These are phyloP conservation scores for Apocrypta bakeri DNA, from an alignment of 1,140 invertebrate genomes.

Conservation along the genomic window DNA sequence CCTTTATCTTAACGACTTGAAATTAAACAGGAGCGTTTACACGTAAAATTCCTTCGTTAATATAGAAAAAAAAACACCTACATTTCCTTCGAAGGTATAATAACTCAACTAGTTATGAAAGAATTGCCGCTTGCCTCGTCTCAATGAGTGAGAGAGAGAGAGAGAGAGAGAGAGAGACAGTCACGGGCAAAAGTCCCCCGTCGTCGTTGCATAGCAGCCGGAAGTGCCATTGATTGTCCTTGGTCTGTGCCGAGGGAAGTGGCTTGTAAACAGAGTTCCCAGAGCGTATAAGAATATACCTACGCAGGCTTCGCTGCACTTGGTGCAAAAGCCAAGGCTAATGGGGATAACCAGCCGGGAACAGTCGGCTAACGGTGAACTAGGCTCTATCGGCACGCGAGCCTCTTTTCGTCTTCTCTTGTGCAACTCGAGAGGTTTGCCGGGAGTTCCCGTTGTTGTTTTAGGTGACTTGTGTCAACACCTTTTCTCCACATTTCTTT, in stretches of 20 bases:
- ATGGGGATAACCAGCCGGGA: slow-evolving; percentile 21
- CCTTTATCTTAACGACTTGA: background rate
- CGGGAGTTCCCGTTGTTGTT: background rate
- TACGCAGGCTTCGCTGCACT: background rate
- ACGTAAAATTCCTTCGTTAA: background rate
- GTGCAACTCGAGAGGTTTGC: background rate
- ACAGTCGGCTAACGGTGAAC: slow-evolving; percentile 29
- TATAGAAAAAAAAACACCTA: no score
- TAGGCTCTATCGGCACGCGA: background rate
- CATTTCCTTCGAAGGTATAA: no score
- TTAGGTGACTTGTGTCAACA: background rate
- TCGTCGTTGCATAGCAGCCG: slow-evolving; percentile 1
- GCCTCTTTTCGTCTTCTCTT: background rate
- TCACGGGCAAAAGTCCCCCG: slow-evolving; percentile 21
- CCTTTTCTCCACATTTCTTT: no score
- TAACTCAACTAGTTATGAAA: no score
- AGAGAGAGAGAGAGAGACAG: no score
- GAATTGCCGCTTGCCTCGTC: no score
- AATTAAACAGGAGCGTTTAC: background rate
- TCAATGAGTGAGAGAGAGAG: no score
- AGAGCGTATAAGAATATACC: slow-evolving; percentile 36
- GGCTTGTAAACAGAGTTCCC: slow-evolving; percentile 47
- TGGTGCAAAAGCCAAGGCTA: slow-evolving; percentile 22
- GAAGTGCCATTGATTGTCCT: slow-evolving; percentile 44
- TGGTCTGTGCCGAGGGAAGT: slow-evolving; percentile 32